A percentile compares a stretch with the other conserved stretches of the same genome.
phyloP scores from a whole-genome alignment of 2,888 invertebrate species.

The Sesia bembeciformis region DNA sequence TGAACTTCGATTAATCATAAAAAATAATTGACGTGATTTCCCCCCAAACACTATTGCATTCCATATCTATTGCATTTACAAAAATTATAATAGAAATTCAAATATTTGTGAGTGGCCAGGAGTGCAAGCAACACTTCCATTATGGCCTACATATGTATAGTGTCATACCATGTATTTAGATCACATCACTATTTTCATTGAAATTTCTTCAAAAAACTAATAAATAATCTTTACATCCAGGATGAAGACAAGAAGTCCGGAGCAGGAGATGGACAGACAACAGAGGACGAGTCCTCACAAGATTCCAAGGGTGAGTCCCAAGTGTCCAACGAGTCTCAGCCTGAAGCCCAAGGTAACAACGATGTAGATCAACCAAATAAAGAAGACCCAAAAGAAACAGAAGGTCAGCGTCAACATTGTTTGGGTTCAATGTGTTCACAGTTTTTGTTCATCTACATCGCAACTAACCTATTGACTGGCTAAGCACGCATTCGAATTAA shows the following conservation, averaged over 20 bases:
- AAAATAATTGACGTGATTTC: too few species aligned
- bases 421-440: constrained; percentile 20
- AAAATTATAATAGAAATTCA: too few species aligned
- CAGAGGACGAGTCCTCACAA: constrained; percentile 71
- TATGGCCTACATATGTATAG: too few species aligned
- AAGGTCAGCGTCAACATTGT: constrained; percentile 40
- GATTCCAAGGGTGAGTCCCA: constrained; percentile 69
- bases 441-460: constrained; percentile 53
- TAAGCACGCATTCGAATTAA: constrained; percentile 3
- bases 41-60: too few species aligned
- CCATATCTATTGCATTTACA: too few species aligned
- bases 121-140: too few species aligned
- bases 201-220: neutral
- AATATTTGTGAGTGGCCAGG: too few species aligned
- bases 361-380: constrained; percentile 56
- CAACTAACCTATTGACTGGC: constrained; percentile 46
- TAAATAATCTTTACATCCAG: constrained; percentile 21
- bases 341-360: constrained; percentile 50
- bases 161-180: too few species aligned
- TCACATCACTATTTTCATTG: too few species aligned
- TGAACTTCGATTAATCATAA: too few species aligned
- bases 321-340: constrained; percentile 15
- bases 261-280: constrained; percentile 61
- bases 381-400: constrained; percentile 21
- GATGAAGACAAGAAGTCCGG: constrained; percentile 71